These are phyloP conservation scores for Arrhamphus sclerolepis DNA, from an alignment of 2,797 vertebrate genomes.

Conservation along the genomic window DNA sequence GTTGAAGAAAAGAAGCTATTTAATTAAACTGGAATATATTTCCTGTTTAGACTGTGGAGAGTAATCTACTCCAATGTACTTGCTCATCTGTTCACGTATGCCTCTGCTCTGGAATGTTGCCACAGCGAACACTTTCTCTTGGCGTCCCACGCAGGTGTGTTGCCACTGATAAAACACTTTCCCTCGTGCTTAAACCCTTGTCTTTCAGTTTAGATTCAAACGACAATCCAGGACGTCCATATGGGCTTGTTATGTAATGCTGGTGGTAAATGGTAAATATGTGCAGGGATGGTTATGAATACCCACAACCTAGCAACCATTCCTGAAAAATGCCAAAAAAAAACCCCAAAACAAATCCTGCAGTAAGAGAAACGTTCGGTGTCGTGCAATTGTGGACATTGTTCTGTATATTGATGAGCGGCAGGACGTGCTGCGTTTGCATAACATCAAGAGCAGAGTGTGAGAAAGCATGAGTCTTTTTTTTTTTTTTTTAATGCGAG, in stretches of 20 bases:
- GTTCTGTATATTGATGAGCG: background rate
- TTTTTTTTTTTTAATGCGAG: constrained; percentile 33
- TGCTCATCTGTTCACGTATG: too few relatives aligned
- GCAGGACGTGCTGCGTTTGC: constrained; percentile 6
- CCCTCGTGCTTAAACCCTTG: constrained; percentile 8
- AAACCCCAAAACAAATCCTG: constrained; percentile 11
- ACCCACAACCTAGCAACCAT: constrained; percentile 26
- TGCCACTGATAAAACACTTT: constrained; percentile 21
- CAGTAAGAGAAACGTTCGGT: constrained; percentile 31
- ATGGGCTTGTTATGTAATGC: constrained; percentile 24
- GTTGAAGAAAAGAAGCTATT: constrained; percentile 30
- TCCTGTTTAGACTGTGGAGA: constrained; percentile 4
- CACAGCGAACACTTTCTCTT: too few relatives aligned
- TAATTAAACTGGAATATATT: constrained; percentile 31
- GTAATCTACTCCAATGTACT: too few relatives aligned
- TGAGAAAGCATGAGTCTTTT: too few relatives aligned
- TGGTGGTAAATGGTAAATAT: constrained; percentile 16
- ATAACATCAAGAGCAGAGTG: constrained; percentile 5
- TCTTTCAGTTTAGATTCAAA: constrained; percentile 17
- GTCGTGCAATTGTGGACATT: background rate
- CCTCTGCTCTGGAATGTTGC: too few relatives aligned
- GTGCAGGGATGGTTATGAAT: constrained; percentile 12
- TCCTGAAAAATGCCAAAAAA: constrained; percentile 46
- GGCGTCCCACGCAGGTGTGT: background rate
- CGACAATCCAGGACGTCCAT: constrained; percentile 64